Conservation (phyloP, 1,140 invertebrate species). For the Cryptotermes secundus region DNA sequence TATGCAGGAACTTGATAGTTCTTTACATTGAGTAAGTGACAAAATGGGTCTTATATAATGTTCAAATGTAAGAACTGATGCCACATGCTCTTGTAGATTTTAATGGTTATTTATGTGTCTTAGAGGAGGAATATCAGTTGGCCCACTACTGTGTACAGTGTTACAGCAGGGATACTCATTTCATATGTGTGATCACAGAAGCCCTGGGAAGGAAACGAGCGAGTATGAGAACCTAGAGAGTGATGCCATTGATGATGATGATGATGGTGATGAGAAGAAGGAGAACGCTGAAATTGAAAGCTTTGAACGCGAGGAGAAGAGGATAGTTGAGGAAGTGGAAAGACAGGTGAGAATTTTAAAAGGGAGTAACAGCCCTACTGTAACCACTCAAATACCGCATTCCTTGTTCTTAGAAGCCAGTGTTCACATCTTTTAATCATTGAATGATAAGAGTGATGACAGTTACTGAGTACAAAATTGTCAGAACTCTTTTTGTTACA, state of each 20-base stretch:
- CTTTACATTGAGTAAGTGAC: too few species aligned
- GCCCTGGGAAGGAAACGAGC: conserved; percentile 38
- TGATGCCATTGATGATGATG: conserved; percentile 37
- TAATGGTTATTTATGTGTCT: not conserved
- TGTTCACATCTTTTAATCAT: too few species aligned
- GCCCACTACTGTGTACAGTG: not conserved
- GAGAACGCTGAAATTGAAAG: conserved; percentile 43
- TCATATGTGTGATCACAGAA: conserved; percentile 31
- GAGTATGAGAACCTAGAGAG: conserved; percentile 45
- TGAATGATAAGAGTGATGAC: too few species aligned
- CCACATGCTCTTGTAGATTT: too few species aligned
- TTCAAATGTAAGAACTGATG: too few species aligned
- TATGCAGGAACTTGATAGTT: too few species aligned
- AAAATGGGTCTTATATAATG: too few species aligned
- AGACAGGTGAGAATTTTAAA: conserved; percentile 30
- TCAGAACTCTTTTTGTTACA: too few species aligned
- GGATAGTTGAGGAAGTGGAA: conserved; percentile 36
- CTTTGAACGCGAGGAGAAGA: conserved; percentile 38
- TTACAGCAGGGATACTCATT: not conserved
- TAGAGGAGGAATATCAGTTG: not conserved
- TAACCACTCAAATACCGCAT: too few species aligned
- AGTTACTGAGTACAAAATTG: too few species aligned
- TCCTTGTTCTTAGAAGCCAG: too few species aligned
- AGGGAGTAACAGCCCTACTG: too few species aligned
- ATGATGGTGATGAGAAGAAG: conserved; percentile 41